Conservation (phyloP, 2,113 vertebrate genomes). For the Donacobius atricapilla region DNA sequence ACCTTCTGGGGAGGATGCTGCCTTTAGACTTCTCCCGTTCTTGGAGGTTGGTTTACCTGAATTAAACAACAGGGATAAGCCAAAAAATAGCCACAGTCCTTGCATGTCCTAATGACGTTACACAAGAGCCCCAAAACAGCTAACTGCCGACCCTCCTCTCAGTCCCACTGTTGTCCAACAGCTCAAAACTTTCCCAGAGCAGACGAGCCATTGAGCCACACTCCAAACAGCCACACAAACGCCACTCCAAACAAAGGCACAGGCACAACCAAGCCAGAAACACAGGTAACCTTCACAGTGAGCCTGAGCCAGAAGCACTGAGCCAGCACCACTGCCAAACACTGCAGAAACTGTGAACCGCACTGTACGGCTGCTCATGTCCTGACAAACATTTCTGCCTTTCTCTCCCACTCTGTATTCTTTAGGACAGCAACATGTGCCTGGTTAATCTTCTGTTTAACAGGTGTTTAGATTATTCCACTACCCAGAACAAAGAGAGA, state of each 20-base stretch:
- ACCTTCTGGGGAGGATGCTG: background rate
- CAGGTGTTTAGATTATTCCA: background rate
- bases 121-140: background rate
- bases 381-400: background rate
- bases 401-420: background rate
- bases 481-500: background rate
- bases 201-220: background rate
- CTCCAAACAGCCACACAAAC: background rate
- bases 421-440: background rate
- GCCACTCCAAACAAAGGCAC: background rate
- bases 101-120: background rate
- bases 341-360: rapidly evolving
- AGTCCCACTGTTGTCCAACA: background rate
- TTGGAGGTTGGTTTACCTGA: background rate
- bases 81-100: background rate
- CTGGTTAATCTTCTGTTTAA: background rate
- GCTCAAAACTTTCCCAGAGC: background rate
- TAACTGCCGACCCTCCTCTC: background rate
- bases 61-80: conserved; percentile 22
- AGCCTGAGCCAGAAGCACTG: background rate
- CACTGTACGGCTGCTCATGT: rapidly evolving
- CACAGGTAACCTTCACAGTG: background rate
- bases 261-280: background rate
- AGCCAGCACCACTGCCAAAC: background rate
- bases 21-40: background rate